Evolutionary conservation across 1,140 invertebrate genomes (phyloP).

Genomic region (Magallana angulata): DNA sequence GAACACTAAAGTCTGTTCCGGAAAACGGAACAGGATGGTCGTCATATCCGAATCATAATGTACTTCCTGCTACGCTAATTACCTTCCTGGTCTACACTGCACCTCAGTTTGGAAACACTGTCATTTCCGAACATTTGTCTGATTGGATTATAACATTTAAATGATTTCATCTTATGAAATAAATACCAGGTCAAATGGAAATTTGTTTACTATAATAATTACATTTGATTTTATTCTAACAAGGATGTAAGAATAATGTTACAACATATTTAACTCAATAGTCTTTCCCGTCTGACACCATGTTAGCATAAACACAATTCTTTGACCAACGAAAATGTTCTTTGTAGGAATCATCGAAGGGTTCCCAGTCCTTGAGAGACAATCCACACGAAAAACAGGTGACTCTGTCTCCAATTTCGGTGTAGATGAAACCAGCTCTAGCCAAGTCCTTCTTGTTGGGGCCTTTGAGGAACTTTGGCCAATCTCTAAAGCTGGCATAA

Average conservation of each 20-base stretch:
- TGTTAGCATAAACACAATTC: background rate
- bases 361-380: constrained; percentile 19
- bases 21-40: background rate
- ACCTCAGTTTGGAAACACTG: too few species aligned
- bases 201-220: background rate
- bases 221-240: background rate
- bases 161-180: too few species aligned
- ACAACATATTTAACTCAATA: background rate
- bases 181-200: background rate
- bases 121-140: too few species aligned
- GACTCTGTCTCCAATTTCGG: background rate
- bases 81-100: too few species aligned
- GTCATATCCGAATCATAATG: background rate
- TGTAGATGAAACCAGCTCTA: constrained; percentile 12
- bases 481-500: constrained; percentile 15
- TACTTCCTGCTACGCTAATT: too few species aligned
- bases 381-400: constrained; percentile 11
- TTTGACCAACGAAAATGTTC: constrained; percentile 26
- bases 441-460: constrained; percentile 16
- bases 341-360: constrained; percentile 16
- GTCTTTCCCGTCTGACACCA: background rate
- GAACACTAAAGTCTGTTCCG: background rate
- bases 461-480: constrained; percentile 11
- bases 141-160: too few species aligned
- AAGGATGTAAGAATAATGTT: background rate